These are phyloP conservation scores for Solea senegalensis DNA, from an alignment of 2,113 vertebrate genomes.

Conservation along the genomic window DNA sequence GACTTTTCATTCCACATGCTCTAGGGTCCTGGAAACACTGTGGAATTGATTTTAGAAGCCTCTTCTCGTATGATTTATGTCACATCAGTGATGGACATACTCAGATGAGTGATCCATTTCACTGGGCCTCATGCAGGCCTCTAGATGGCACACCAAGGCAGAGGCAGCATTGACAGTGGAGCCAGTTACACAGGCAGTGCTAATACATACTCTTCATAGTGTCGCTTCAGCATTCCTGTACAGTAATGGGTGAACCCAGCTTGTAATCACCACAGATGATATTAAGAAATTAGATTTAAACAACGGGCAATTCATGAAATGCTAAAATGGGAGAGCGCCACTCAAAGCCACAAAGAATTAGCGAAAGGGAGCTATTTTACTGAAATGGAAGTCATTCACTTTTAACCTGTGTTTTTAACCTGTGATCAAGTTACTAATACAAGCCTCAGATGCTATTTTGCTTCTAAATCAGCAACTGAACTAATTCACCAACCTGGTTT, in stretches of 20 bases:
- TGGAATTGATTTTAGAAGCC: conserved; percentile 1
- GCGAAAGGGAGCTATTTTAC: neutral
- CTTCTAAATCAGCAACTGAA: neutral
- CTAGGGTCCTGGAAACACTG: neutral
- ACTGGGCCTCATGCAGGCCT: conserved; percentile 63
- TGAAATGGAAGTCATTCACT: neutral
- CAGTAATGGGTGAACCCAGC: conserved; percentile 35
- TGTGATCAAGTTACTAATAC: conserved; percentile 10
- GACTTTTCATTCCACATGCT: neutral
- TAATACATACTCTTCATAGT: conserved; percentile 30
- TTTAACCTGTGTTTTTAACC: conserved; percentile 6
- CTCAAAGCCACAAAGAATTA: neutral
- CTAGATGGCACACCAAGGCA: conserved; percentile 82
- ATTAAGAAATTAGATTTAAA: conserved; percentile 8
- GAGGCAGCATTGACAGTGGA: conserved; percentile 55
- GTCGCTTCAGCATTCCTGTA: conserved; percentile 47
- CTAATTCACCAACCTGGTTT: conserved; percentile 16
- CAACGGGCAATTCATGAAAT: neutral
- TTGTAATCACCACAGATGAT: conserved; percentile 14
- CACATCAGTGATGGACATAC: conserved; percentile 31
- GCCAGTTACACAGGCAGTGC: conserved; percentile 22
- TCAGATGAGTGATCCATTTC: conserved; percentile 31
- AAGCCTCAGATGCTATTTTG: neutral
- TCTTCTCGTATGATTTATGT: conserved; percentile 13
- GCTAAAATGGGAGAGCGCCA: neutral